phyloP scores from a whole-genome alignment of 2,113 vertebrate species.

The Plotosus lineatus region DNA sequence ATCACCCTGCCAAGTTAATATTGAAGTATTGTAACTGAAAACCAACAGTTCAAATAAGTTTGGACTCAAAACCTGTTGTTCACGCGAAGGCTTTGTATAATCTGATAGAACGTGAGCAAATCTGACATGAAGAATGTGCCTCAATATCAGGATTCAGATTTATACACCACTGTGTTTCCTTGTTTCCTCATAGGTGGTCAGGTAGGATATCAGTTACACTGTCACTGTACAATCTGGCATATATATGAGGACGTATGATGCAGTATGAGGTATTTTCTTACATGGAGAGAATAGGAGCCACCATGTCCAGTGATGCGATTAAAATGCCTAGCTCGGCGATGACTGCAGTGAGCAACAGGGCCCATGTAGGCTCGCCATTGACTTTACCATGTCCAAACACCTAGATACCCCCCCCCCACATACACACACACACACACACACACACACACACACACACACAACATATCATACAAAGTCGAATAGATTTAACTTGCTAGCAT shows the following conservation, averaged over 20 bases:
- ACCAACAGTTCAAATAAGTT: background rate
- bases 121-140: background rate
- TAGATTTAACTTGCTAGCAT: constrained; percentile 1
- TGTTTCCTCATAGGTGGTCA: too few relatives aligned
- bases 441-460: background rate
- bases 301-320: constrained; percentile 98
- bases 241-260: background rate
- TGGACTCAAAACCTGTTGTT: background rate
- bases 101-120: background rate
- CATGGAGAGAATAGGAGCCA: constrained; percentile 99
- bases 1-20: background rate
- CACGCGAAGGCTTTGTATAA: background rate
- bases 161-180: background rate
- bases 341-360: constrained; percentile 88
- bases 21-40: background rate
- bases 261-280: constrained; percentile 64
- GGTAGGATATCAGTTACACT: background rate
- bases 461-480: background rate
- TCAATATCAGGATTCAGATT: background rate
- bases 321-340: constrained; percentile 96
- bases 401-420: constrained; percentile 60
- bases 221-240: background rate
- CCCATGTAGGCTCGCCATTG: constrained; percentile 96
- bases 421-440: background rate
- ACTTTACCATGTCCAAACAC: constrained; percentile 93